A percentile compares a stretch with the other conserved stretches of the same genome.
phyloP scores from a whole-genome alignment of 2,888 invertebrate genomes.

The Hirtodrosophila duncani region DNA sequence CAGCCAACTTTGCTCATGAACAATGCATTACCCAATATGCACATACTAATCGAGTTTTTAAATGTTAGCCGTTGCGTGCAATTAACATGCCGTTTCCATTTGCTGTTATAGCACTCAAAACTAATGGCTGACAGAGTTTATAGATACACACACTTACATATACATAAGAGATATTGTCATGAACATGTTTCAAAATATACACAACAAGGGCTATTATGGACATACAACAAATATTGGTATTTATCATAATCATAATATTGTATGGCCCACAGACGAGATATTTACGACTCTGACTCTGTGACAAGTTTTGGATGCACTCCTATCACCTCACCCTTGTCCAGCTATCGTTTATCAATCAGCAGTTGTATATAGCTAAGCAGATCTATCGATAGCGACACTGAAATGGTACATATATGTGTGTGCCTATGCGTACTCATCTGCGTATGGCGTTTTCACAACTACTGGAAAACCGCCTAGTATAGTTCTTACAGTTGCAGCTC shows the following conservation, averaged over 20 bases:
- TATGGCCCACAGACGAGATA: constrained; percentile 45
- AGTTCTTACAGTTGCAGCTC: no score
- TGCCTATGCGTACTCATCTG: no score
- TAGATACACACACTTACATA: constrained; percentile 2
- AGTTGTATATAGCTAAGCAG: not conserved
- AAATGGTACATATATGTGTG: no score
- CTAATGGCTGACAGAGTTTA: constrained; percentile 40
- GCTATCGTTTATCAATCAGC: constrained; percentile 56
- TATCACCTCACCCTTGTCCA: not conserved
- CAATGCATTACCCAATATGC: constrained; percentile 61
- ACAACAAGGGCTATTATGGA: constrained; percentile 26
- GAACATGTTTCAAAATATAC: constrained; percentile 41
- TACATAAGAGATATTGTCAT: constrained; percentile 20
- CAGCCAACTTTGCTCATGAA: constrained; percentile 43
- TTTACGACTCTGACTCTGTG: constrained; percentile 41
- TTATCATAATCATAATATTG: constrained; percentile 57
- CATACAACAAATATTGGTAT: constrained; percentile 27
- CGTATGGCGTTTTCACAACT: no score
- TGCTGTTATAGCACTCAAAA: constrained; percentile 22
- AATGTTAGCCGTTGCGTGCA: constrained; percentile 32
- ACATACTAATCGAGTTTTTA: constrained; percentile 53
- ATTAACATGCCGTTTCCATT: constrained; percentile 63
- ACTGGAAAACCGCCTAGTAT: no score
- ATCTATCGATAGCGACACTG: no score
- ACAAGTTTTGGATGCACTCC: constrained; percentile 1